phyloP scores from a whole-genome alignment of 2,113 vertebrate genomes.

The Otis tarda region DNA sequence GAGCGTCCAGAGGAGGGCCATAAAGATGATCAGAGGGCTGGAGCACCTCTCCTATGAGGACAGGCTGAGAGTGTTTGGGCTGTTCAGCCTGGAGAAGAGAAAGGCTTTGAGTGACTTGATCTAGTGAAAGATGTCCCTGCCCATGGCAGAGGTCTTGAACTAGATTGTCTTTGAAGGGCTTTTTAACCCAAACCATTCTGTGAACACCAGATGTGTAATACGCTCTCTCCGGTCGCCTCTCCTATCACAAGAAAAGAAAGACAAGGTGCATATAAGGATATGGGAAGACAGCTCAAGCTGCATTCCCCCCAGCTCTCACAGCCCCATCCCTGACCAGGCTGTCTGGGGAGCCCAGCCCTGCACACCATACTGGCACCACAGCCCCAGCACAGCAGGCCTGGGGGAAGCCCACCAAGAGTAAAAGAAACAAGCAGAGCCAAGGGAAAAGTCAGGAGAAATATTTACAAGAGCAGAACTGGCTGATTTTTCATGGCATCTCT shows the following conservation, averaged over 20 bases:
- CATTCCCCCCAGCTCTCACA: background rate
- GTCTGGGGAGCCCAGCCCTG: background rate
- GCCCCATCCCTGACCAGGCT: background rate
- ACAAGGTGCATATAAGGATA: background rate
- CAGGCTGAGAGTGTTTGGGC: background rate
- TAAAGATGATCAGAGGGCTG: accelerated
- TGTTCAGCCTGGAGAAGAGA: background rate
- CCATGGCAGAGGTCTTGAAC: background rate
- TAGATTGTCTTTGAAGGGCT: background rate
- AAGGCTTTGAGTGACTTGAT: background rate
- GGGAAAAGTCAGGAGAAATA: background rate
- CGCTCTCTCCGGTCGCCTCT: background rate
- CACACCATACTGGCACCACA: accelerated
- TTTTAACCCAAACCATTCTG: background rate
- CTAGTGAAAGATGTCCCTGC: background rate
- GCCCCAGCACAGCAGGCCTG: background rate
- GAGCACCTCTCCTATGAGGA: background rate
- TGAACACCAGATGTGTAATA: background rate
- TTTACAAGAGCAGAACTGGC: background rate
- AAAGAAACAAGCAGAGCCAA: background rate
- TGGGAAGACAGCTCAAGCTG: background rate
- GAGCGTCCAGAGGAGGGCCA: accelerated
- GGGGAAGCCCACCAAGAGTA: background rate
- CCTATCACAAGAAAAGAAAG: background rate
- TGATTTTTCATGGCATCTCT: background rate